phyloP scores from a whole-genome alignment of 2,888 invertebrate species.

The Drosophila dives region DNA sequence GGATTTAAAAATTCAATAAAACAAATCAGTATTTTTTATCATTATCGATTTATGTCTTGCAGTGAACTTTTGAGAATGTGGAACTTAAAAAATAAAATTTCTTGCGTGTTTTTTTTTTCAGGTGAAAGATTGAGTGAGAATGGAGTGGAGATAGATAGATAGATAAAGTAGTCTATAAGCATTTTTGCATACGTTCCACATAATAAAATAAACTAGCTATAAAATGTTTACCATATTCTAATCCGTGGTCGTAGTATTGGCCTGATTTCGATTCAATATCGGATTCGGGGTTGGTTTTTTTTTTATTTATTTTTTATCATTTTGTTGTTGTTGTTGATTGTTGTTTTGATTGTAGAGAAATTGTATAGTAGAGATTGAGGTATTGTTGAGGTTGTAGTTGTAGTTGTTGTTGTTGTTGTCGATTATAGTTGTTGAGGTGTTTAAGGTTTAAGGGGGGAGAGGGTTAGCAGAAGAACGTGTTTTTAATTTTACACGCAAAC shows the following conservation, averaged over 20 bases:
- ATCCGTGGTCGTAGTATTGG: slow-evolving; percentile 95
- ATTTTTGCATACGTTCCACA: slow-evolving; percentile 55
- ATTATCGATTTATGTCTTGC: slow-evolving; percentile 1
- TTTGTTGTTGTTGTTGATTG: slow-evolving; percentile 32
- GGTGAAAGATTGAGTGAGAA: background rate
- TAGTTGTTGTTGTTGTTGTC: slow-evolving; percentile 31
- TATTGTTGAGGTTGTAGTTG: slow-evolving; percentile 34
- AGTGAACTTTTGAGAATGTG: background rate
- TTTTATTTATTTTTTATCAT: slow-evolving; percentile 27
- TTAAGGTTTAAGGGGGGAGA: background rate
- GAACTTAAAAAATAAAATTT: slow-evolving; percentile 8
- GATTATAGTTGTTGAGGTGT: slow-evolving; percentile 24
- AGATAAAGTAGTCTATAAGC: slow-evolving; percentile 43
- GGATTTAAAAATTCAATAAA: slow-evolving; percentile 1
- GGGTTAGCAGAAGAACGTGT: slow-evolving; percentile 33
- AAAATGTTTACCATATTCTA: slow-evolving; percentile 93
- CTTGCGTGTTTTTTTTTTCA: background rate
- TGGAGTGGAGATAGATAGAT: slow-evolving; percentile 1
- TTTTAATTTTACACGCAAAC: slow-evolving; percentile 34
- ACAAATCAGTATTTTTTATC: background rate
- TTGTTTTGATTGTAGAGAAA: slow-evolving; percentile 31
- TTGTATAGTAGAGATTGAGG: slow-evolving; percentile 31
- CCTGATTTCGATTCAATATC: slow-evolving; percentile 85
- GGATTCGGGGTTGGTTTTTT: slow-evolving; percentile 46
- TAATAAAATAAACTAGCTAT: slow-evolving; percentile 78